Evolutionary conservation across 2,113 vertebrate genomes (phyloP), one percentile per base, ranked within the genome.

Genomic region (Trogon surrucura): DNA sequence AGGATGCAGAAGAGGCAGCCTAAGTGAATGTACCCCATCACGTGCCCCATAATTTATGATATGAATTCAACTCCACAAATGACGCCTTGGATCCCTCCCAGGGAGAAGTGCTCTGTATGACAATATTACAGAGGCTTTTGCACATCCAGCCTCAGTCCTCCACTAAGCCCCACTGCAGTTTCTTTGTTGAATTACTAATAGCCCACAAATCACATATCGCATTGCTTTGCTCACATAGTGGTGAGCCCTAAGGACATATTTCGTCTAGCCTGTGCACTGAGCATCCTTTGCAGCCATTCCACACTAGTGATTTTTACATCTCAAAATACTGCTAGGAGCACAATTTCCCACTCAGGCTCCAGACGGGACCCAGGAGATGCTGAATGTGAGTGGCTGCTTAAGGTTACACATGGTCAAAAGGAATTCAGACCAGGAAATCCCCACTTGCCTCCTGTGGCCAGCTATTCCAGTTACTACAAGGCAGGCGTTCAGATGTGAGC

Each of bases 271-370:
- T 85, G 85, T 1, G 16, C 92, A 64, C 93, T 12, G 79, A 94
- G 88, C 92, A 96, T 94, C 92, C 91, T 95, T 93, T 0, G 0
- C 80, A 94, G 95, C 75, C 88, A 95, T 96, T 97, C 96, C 93
- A 96, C 91, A 81, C 93, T 89, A 70, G 73, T 93, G 96, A 71
- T 87, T 97, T 95, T 77, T 91, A 87, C 85, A 93, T 95, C 88
- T 91, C 95, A 77, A 44, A 97, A 95, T 85, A 93, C 88, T 89
- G 95, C 96, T 94, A 85, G 91, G 84, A 97, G 96, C 96, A 94
- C 86, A 96, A 72, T 96, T 95, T 93, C 88, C 93, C 93, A 95
- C 95, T 95, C 85, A 83, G 88, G 64, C 88, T 95, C 88, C 95
- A 96, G 90, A 96, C 92, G 93, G 80, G 92, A 94, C 92, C 83